A percentile compares a stretch with the other conserved stretches of the same genome.
Evolutionary conservation across 2,888 invertebrate genomes (phyloP).

Genomic region (Esperia sulphurella): DNA sequence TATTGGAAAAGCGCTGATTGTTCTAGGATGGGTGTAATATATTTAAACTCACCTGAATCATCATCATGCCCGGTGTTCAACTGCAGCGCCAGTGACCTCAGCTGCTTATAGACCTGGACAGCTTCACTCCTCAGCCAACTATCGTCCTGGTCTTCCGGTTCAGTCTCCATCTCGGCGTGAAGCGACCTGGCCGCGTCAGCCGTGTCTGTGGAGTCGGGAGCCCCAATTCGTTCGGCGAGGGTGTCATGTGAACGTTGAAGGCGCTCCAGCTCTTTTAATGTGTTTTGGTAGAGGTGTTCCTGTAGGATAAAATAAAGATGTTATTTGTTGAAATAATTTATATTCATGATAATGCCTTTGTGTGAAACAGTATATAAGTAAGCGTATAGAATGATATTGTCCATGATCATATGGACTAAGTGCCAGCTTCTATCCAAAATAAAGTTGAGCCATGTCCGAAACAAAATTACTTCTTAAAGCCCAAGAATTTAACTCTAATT

Average conservation of each 20-base stretch:
- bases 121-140: conserved; percentile 82
- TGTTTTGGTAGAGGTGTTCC: conserved; percentile 77
- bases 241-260: conserved; percentile 85
- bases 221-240: conserved; percentile 77
- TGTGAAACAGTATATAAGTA: too few relatives aligned
- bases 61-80: conserved; percentile 88
- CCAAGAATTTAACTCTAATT: too few relatives aligned
- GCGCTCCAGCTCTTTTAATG: conserved; percentile 83
- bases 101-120: conserved; percentile 85
- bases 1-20: background rate
- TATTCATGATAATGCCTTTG: too few relatives aligned
- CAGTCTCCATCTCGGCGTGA: conserved; percentile 94
- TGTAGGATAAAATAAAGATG: conserved; percentile 24
- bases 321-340: background rate
- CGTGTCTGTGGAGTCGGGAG: conserved; percentile 69
- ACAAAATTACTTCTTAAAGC: too few relatives aligned
- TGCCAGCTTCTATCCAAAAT: too few relatives aligned
- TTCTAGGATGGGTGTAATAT: background rate
- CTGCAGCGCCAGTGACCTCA: conserved; percentile 85
- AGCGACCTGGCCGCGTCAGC: conserved; percentile 83
- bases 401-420: too few relatives aligned
- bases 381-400: too few relatives aligned
- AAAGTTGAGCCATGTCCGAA: too few relatives aligned
- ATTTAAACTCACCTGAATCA: conserved; percentile 76
- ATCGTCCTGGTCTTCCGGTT: conserved; percentile 78